phyloP scores from a whole-genome alignment of 2,113 vertebrate genomes.

The Aythya baeri region DNA sequence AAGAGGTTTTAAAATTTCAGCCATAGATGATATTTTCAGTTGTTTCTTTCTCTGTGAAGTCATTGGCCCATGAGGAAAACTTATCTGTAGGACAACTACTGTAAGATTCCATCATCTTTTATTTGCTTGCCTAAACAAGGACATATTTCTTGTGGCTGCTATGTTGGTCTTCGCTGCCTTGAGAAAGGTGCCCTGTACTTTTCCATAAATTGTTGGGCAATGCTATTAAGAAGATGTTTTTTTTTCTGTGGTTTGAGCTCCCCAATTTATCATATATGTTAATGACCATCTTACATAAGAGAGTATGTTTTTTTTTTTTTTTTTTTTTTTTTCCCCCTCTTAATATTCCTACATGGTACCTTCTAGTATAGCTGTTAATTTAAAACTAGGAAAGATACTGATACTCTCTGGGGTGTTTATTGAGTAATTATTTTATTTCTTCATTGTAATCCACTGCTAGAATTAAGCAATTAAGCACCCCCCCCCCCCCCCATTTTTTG shows the following conservation, averaged over 20 bases:
- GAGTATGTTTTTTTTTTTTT: neutral
- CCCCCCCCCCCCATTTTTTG: no score
- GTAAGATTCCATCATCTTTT: neutral
- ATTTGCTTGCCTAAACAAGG: neutral
- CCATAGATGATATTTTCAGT: neutral
- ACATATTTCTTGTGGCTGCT: neutral
- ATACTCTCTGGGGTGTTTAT: rapidly evolving
- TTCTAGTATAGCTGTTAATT: neutral
- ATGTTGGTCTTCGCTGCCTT: neutral
- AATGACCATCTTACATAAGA: neutral
- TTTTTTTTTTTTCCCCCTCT: neutral
- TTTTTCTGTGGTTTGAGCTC: neutral
- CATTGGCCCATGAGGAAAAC: neutral
- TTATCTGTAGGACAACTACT: neutral
- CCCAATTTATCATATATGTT: neutral
- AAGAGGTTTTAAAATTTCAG: neutral
- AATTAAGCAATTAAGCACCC: neutral
- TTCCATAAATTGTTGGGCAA: neutral
- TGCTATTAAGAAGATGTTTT: neutral
- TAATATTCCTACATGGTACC: neutral
- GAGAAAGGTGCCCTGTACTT: neutral
- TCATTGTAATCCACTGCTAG: neutral
- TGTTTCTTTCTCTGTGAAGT: neutral
- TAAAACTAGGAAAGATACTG: neutral
- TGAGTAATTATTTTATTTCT: neutral